Base-by-base conservation (phyloP, 2,888 invertebrate species). In the Agrochola lychnidis region DNA sequence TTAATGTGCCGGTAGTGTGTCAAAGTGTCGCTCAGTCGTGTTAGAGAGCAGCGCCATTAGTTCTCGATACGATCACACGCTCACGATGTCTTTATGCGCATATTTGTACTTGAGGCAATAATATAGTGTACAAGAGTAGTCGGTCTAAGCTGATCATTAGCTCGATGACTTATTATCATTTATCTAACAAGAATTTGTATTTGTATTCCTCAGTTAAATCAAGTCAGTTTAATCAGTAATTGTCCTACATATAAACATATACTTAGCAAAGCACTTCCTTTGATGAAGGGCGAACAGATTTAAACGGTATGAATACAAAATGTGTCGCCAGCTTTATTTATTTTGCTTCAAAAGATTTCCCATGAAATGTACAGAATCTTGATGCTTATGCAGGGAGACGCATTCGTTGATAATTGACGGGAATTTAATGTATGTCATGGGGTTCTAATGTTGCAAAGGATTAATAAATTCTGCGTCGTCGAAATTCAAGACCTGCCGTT, bases 311-410 rank as follows among this genome's bases (percentile, higher is more conserved):
- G 76, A 76, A 72, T 62, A 83, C 70, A 75, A 82, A 82, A 76
- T 57, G 70, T 76, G 83, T 83, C 71, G 56, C 69, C 56, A 40
- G 69, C 62, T 85, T 74, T 78, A 82, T 84, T 80, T 80, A 84
- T 85, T 82, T 77, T 72, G 71, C 85, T 85, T 81, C 70, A 84
- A 73, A 82, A 84, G 81, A 64, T 81, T 82, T 74, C 30, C 62
- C 53, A 59, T 71, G 45, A 64, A 70, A 76, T 71, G 64, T 73
- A 62, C 45, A 62, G 25, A 48, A 68, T 75, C 48, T 70, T 70
- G 12, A 53, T 64, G 53, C 66, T 53, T 56, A 70, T 67, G n/a
- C 51, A 59, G 40, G 42, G 30, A 40, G 59, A 66, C 42, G 56
- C 42, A 53, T 73, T 62, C 42, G 61, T 63, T 45, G 40, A 53